Percentiles rank a stretch among this genome's conserved stretches.
phyloP scores from a whole-genome alignment of 2,888 invertebrate species.

The Fissipunctia ypsillon region DNA sequence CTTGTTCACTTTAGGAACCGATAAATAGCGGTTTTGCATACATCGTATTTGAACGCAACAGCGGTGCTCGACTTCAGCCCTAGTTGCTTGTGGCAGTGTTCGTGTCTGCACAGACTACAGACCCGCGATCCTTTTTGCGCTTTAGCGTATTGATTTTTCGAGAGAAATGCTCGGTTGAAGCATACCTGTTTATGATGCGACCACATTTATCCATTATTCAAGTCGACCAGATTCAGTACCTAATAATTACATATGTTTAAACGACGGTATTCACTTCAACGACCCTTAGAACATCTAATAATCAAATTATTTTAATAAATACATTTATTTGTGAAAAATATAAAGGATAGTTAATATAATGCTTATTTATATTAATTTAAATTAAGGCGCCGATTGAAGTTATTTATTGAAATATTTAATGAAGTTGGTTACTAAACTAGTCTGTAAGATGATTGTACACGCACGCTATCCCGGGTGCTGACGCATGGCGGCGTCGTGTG shows the following conservation, averaged over 20 bases:
- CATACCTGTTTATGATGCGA: neutral
- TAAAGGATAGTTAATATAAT: neutral
- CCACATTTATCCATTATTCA: neutral
- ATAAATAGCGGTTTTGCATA: neutral
- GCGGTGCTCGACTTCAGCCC: neutral
- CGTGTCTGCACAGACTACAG: neutral
- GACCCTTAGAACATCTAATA: neutral
- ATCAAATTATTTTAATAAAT: constrained; percentile 5
- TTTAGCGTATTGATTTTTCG: neutral
- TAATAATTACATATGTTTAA: neutral
- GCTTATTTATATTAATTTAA: neutral
- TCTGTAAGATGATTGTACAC: constrained; percentile 4
- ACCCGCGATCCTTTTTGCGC: neutral
- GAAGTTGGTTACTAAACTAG: constrained; percentile 22
- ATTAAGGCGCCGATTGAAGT: neutral
- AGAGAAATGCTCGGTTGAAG: neutral
- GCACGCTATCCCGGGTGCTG: neutral
- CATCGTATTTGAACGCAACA: neutral
- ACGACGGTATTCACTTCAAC: neutral
- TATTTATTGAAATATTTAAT: constrained; percentile 30
- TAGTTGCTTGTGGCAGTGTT: neutral
- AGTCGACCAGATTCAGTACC: no score
- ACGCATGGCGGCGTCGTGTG: neutral
- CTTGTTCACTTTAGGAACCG: neutral
- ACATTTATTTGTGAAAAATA: neutral